Evolutionary conservation across 2,888 invertebrate species (phyloP).

Genomic region (Proisotoma minuta): DNA sequence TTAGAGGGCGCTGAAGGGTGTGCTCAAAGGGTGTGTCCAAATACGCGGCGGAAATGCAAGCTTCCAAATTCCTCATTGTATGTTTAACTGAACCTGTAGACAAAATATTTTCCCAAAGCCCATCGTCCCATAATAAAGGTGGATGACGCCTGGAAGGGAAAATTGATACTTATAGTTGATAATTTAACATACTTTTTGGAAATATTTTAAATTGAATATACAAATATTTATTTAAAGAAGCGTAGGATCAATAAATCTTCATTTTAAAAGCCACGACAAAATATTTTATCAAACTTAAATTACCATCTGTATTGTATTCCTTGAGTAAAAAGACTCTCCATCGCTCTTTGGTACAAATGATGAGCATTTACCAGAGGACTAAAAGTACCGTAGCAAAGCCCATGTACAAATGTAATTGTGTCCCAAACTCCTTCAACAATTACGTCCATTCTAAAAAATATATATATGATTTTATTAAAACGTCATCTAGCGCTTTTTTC

Average conservation of each 20-base stretch:
- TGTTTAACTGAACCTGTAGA: conserved; percentile 18
- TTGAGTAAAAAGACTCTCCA: not conserved
- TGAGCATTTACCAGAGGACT: not conserved
- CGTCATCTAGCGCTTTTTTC: too few relatives aligned
- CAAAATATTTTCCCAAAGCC: conserved; percentile 39
- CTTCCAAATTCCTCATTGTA: conserved; percentile 35
- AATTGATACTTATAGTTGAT: not conserved
- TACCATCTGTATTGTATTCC: not conserved
- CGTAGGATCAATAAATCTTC: too few relatives aligned
- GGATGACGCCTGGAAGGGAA: conserved; percentile 21
- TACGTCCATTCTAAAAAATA: too few relatives aligned
- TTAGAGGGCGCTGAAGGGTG: conserved; percentile 31
- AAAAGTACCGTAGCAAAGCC: not conserved
- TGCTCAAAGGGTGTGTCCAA: conserved; percentile 31
- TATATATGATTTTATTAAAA: too few relatives aligned
- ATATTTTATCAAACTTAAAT: too few relatives aligned
- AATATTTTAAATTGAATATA: too few relatives aligned
- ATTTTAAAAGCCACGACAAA: too few relatives aligned
- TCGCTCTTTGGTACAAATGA: not conserved
- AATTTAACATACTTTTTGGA: not conserved
- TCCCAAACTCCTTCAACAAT: not conserved
- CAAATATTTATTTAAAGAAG: too few relatives aligned
- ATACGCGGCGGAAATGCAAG: conserved; percentile 35
- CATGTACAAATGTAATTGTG: not conserved
- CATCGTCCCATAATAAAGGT: conserved; percentile 17